These are phyloP conservation scores for Porites lutea DNA, from an alignment of 64 coral and sea anemone species.

Conservation along the genomic window DNA sequence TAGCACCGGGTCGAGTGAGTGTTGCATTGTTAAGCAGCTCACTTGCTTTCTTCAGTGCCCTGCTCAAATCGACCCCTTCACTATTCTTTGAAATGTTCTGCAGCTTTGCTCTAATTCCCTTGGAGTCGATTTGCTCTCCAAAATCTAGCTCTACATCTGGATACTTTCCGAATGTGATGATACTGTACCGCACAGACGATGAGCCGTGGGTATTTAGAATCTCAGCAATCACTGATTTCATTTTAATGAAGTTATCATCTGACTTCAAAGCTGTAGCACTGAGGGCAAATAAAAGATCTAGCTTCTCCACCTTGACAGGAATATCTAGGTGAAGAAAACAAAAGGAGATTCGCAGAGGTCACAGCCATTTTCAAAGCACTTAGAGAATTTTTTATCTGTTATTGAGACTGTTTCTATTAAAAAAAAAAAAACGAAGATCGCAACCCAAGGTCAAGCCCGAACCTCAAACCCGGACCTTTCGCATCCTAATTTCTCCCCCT, in stretches of 20 bases:
- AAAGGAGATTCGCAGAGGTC: too few species aligned
- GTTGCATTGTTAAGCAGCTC: slow-evolving; percentile 32
- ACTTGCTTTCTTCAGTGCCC: slow-evolving; percentile 29
- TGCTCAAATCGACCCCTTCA: slow-evolving; percentile 36
- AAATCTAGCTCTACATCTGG: slow-evolving; percentile 32
- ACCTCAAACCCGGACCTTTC: too few species aligned
- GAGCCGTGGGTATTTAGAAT: slow-evolving; percentile 36
- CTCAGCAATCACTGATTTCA: slow-evolving; percentile 47
- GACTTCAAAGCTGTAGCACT: slow-evolving; percentile 57
- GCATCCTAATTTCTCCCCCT: too few species aligned
- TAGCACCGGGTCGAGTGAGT: slow-evolving; percentile 1
- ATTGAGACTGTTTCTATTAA: too few species aligned
- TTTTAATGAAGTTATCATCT: slow-evolving; percentile 34
- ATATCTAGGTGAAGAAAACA: slow-evolving; percentile 1
- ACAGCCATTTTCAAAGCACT: too few species aligned
- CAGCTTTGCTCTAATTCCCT: slow-evolving; percentile 5
- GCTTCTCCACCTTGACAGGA: slow-evolving; percentile 8
- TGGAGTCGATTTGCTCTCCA: background rate
- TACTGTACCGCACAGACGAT: background rate
- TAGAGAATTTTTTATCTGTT: too few species aligned
- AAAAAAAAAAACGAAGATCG: too few species aligned
- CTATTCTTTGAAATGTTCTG: slow-evolving; percentile 6
- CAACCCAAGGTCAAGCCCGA: too few species aligned
- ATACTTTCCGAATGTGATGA: slow-evolving; percentile 57
- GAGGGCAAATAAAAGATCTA: slow-evolving; percentile 32